These are phyloP conservation scores for Chelonia mydas DNA, from an alignment of 2,797 vertebrate genomes.

Conservation along the genomic window DNA sequence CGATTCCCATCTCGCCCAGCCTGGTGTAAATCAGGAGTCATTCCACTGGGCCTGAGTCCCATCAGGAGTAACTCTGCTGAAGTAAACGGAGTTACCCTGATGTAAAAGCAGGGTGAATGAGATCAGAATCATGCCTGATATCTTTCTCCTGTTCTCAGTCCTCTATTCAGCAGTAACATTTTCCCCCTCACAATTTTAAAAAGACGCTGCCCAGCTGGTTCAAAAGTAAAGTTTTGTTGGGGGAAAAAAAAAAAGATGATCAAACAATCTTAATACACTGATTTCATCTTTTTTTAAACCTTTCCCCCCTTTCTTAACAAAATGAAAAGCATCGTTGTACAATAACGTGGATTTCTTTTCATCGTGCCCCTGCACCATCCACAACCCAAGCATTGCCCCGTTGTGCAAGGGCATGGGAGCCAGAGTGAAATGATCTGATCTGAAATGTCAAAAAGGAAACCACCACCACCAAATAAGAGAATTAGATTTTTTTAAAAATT, in stretches of 20 bases:
- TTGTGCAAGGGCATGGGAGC: not conserved
- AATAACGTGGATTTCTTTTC: not conserved
- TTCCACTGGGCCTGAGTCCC: not conserved
- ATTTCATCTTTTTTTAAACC: not conserved
- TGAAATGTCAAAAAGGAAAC: not conserved
- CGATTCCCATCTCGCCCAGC: not conserved
- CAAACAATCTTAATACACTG: not conserved
- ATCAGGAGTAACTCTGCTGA: not conserved
- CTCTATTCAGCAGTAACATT: not conserved
- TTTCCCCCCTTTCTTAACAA: not conserved
- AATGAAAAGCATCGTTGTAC: not conserved
- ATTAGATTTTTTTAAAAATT: not conserved
- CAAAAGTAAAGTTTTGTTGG: not conserved
- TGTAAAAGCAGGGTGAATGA: not conserved
- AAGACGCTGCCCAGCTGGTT: not conserved
- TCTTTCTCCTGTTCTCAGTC: not conserved
- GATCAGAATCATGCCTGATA: not conserved
- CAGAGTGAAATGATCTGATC: not conserved
- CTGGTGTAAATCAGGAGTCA: not conserved
- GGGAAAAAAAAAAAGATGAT: not conserved
- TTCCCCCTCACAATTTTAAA: not conserved
- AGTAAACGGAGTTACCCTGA: not conserved
- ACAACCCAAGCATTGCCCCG: not conserved
- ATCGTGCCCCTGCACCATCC: not conserved
- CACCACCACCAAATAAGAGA: not conserved